Percentiles rank a stretch among this genome's conserved stretches.
These are phyloP conservation scores for Harpagoxenus sublaevis DNA, from an alignment of 2,888 invertebrate species.

Conservation along the genomic window DNA sequence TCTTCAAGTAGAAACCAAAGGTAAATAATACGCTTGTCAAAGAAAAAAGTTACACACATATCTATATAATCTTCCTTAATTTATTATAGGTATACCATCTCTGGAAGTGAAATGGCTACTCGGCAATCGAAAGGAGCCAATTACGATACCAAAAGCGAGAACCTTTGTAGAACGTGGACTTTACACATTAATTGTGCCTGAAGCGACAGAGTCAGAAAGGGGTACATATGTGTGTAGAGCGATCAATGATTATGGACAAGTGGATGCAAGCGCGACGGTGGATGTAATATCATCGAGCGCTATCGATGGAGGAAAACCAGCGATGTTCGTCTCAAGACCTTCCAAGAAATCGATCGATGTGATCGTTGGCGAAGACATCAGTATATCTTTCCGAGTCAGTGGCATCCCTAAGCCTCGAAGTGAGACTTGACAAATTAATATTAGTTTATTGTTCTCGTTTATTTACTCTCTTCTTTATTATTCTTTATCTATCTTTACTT, in stretches of 20 bases:
- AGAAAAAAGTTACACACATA: background rate
- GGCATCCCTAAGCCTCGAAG: conserved; percentile 96
- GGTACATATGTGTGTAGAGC: conserved; percentile 91
- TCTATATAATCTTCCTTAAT: background rate
- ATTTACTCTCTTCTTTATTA: background rate
- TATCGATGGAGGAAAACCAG: conserved; percentile 91
- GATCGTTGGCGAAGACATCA: conserved; percentile 93
- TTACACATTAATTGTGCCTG: conserved; percentile 91
- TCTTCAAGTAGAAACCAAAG: conserved; percentile 93
- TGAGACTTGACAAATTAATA: conserved; percentile 83
- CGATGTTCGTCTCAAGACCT: conserved; percentile 93
- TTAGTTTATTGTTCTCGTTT: background rate
- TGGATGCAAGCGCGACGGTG: conserved; percentile 91
- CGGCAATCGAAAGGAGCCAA: conserved; percentile 88
- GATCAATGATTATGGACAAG: conserved; percentile 91
- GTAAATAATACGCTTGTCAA: conserved; percentile 79
- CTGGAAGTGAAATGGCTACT: conserved; percentile 92
- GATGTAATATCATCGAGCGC: conserved; percentile 89
- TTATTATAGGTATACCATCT: conserved; percentile 84
- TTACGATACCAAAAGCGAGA: conserved; percentile 89
- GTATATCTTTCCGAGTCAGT: conserved; percentile 93
- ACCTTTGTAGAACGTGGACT: conserved; percentile 91
- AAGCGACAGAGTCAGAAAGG: conserved; percentile 91
- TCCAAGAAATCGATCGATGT: conserved; percentile 91
- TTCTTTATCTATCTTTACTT: background rate